Base-by-base conservation (phyloP, 2,113 vertebrate genomes). In the Anoura caudifer region DNA sequence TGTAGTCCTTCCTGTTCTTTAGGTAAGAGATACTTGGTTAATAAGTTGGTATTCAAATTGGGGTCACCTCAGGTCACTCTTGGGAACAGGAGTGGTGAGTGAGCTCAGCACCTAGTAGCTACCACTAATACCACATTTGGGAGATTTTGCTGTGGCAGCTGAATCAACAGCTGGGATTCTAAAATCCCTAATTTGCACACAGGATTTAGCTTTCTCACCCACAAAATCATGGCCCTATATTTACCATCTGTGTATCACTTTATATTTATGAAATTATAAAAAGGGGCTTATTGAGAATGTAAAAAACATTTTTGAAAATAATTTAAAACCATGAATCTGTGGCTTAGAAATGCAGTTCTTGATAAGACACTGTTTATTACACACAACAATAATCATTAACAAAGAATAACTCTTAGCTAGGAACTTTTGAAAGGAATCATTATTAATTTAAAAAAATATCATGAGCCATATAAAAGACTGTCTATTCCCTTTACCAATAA, bases 231-330 rank as follows among this genome's bases (percentile, higher is more conserved):
- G 96, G 95, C 85, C 97, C 97, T 97, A 95, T 96, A 98, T 98
- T 97, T 97, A 96, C 88, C 97, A 97, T 97, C 95, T 96, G 86
- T 94, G 88, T 97, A 95, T 95, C 94, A 97, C 83, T 97, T 97
- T 95, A 96, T 96, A 97, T 97, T 97, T 98, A 97, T 97, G 95
- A 98, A 97, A 97, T 97, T 97, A 38, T 59, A 87, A 92, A 96
- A 91, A 76, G 79, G 36, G n/a, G 82, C 93, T 96, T 92, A 87
- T 93, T 83, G 88, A 75, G 63, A 80, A 87, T 95, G 96, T 70
- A 89, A 95, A 81, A 82, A 92, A 95, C 82, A 90, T 82, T 92
- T 88, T 95, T 87, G 73, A 96, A 93, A 96, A 91, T 50, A 94
- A 93, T 84, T 90, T 70, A 67, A 96, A 96, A 84, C 56, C 56